phyloP scores from a whole-genome alignment of 2,888 invertebrate species.

The Lasiommata megera region DNA sequence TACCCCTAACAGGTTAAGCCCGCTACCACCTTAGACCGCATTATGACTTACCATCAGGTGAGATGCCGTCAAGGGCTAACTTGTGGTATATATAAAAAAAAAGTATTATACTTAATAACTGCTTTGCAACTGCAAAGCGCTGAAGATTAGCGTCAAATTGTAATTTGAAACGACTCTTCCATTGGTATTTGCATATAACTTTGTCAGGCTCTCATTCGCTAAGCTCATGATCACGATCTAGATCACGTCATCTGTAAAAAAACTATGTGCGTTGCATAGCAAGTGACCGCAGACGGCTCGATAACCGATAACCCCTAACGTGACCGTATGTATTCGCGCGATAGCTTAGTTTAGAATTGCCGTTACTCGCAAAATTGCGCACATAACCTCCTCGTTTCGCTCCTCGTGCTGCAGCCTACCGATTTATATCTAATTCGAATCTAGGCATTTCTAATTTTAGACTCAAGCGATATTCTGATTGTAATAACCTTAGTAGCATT shows the following conservation, averaged over 20 bases:
- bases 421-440: constrained; percentile 17
- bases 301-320: constrained; percentile 68
- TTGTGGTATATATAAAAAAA: no score
- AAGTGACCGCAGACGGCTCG: constrained; percentile 47
- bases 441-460: constrained; percentile 22
- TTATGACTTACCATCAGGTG: no score
- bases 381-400: constrained; percentile 55
- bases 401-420: constrained; percentile 39
- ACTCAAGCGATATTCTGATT: background rate
- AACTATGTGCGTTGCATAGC: constrained; percentile 36
- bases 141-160: background rate
- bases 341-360: constrained; percentile 68
- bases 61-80: no score
- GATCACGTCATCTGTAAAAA: constrained; percentile 34
- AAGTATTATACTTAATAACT: no score
- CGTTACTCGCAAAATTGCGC: constrained; percentile 70
- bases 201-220: constrained; percentile 6
- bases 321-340: constrained; percentile 57
- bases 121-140: no score
- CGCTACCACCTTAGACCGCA: no score
- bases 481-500: background rate
- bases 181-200: constrained; percentile 2
- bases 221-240: constrained; percentile 31
- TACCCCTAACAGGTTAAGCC: no score
- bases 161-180: background rate